Evolutionary conservation across 2,113 vertebrate species (phyloP).

Genomic region (Spea multiplicata): DNA sequence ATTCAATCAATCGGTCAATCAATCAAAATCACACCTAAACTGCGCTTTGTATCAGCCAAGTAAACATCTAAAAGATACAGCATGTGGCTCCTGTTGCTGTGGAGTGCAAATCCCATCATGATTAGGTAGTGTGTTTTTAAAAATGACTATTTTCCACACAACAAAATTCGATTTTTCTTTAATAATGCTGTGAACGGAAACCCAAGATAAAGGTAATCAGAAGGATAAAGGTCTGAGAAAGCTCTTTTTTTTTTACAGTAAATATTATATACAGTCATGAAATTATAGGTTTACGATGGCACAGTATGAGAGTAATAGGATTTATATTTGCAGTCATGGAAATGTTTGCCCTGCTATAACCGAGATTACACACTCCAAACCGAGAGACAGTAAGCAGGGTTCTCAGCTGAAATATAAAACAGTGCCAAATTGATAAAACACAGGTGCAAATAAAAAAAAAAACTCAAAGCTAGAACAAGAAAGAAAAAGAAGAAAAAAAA

Average conservation of each 20-base stretch:
- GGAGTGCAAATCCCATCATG: no score
- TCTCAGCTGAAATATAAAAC: background rate
- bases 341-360: background rate
- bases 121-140: no score
- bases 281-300: slow-evolving; percentile 4
- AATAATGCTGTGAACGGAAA: no score
- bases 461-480: background rate
- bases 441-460: slow-evolving; percentile 19
- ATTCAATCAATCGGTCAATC: no score
- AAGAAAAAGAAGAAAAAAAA: slow-evolving; percentile 8
- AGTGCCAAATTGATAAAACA: slow-evolving; percentile 16
- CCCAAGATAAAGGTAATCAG: no score
- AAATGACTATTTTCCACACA: no score
- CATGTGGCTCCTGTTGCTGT: no score
- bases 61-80: no score
- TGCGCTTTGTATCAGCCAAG: no score
- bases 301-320: background rate
- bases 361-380: background rate
- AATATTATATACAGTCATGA: background rate
- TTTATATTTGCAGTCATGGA: background rate
- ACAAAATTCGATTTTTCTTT: no score
- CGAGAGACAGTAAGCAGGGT: background rate
- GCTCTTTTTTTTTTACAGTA: background rate
- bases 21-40: no score
- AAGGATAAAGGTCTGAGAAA: no score